Percentiles rank a stretch among this genome's conserved stretches.
These are phyloP conservation scores for Alethe diademata DNA, from an alignment of 2,113 vertebrate species.

Conservation along the genomic window DNA sequence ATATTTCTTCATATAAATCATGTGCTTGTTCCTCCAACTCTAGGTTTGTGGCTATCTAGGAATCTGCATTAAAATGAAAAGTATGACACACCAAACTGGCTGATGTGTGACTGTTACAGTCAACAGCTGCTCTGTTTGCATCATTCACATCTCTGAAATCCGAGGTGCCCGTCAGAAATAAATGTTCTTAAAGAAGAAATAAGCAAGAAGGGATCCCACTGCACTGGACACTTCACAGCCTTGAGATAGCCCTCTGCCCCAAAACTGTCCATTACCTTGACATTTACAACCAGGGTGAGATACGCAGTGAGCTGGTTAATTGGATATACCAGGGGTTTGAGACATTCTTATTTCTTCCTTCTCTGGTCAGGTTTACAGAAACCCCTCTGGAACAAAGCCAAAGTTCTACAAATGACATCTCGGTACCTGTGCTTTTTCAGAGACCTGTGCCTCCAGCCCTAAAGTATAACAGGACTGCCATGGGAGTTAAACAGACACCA, in stretches of 20 bases:
- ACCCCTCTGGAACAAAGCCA: background rate
- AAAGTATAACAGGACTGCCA: fast-evolving
- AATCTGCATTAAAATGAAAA: background rate
- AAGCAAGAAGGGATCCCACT: background rate
- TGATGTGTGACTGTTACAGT: background rate
- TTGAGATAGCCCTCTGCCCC: background rate
- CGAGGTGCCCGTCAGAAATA: background rate
- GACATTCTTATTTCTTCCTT: background rate
- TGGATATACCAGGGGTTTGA: background rate
- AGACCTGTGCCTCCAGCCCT: background rate
- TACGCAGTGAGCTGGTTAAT: background rate
- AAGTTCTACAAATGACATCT: background rate
- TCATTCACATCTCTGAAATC: background rate
- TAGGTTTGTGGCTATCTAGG: slow-evolving; percentile 8
- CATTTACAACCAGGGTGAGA: background rate
- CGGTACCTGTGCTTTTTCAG: background rate
- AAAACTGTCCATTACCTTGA: background rate
- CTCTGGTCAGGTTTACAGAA: background rate
- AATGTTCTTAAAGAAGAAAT: background rate
- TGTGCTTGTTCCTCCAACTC: background rate
- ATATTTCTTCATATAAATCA: background rate
- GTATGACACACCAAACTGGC: background rate
- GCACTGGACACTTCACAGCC: background rate
- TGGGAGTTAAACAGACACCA: background rate
- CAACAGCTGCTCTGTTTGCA: background rate